Percentiles rank a stretch among this genome's conserved stretches.
Evolutionary conservation across 2,888 invertebrate genomes (phyloP).

Genomic region (Baccha elongata): DNA sequence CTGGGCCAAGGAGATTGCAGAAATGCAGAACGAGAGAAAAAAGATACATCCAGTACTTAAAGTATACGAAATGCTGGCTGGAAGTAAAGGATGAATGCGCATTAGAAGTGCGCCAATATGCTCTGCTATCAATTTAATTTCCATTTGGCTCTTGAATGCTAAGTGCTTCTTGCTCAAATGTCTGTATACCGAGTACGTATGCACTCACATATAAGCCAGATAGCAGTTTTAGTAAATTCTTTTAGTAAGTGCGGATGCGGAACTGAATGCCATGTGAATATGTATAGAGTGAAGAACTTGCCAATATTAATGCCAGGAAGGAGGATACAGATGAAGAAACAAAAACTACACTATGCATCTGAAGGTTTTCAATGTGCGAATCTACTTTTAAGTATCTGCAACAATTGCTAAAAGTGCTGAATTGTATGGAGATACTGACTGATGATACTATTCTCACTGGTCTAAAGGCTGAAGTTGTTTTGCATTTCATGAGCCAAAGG

Average conservation of each 20-base stretch:
- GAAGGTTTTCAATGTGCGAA: conserved; percentile 37
- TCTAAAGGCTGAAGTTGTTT: conserved; percentile 21
- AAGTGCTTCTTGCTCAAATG: conserved; percentile 52
- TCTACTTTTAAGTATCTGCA: conserved; percentile 53
- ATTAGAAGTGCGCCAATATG: conserved; percentile 72
- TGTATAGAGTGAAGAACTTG: conserved; percentile 38
- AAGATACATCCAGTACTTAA: conserved; percentile 7
- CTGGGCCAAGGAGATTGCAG: neutral
- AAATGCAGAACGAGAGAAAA: neutral
- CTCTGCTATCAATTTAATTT: conserved; percentile 71
- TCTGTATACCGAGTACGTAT: conserved; percentile 6
- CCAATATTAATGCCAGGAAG: conserved; percentile 50
- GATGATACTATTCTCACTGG: too few relatives aligned
- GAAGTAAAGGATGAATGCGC: conserved; percentile 48
- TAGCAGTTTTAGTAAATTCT: conserved; percentile 38
- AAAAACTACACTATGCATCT: conserved; percentile 24
- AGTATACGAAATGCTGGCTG: conserved; percentile 11
- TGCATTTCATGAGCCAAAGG: conserved; percentile 55
- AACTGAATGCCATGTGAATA: conserved; percentile 16
- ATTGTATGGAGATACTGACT: conserved; percentile 19
- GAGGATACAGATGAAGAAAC: neutral
- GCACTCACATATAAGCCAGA: conserved; percentile 44
- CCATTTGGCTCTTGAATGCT: conserved; percentile 70
- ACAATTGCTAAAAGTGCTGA: conserved; percentile 3
- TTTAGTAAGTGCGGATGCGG: conserved; percentile 31